These are phyloP conservation scores for Melanargia galathea DNA, from an alignment of 2,888 invertebrate species.

Conservation along the genomic window DNA sequence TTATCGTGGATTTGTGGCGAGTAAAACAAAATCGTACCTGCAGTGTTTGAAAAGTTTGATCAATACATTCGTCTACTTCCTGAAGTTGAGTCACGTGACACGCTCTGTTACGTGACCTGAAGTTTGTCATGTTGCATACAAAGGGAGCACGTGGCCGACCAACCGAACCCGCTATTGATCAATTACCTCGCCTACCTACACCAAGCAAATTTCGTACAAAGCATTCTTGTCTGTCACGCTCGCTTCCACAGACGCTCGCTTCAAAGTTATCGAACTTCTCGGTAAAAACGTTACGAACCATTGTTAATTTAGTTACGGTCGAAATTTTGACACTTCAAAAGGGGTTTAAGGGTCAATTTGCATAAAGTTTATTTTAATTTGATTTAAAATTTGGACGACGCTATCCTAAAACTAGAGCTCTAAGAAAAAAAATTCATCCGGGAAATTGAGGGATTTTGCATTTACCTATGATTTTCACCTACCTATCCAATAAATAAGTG, in stretches of 20 bases:
- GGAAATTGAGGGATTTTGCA: too few relatives aligned
- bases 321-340: background rate
- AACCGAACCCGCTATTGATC: too few relatives aligned
- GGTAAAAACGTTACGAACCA: background rate
- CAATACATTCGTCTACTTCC: background rate
- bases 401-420: background rate
- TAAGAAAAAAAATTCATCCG: too few relatives aligned
- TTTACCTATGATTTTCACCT: too few relatives aligned
- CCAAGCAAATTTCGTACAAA: too few relatives aligned
- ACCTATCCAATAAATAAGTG: too few relatives aligned
- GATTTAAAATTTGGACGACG: background rate
- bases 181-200: too few relatives aligned
- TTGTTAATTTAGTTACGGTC: background rate
- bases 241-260: background rate
- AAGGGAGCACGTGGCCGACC: background rate
- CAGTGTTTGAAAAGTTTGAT: background rate
- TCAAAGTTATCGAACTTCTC: background rate
- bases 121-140: background rate
- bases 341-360: background rate
- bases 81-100: conserved; percentile 1
- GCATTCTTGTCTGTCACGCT: too few relatives aligned
- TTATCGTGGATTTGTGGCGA: too few relatives aligned
- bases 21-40: background rate
- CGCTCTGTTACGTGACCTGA: background rate
- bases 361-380: background rate